Conservation (phyloP, 2,797 vertebrate genomes). For the Aeoliscus strigatus region DNA sequence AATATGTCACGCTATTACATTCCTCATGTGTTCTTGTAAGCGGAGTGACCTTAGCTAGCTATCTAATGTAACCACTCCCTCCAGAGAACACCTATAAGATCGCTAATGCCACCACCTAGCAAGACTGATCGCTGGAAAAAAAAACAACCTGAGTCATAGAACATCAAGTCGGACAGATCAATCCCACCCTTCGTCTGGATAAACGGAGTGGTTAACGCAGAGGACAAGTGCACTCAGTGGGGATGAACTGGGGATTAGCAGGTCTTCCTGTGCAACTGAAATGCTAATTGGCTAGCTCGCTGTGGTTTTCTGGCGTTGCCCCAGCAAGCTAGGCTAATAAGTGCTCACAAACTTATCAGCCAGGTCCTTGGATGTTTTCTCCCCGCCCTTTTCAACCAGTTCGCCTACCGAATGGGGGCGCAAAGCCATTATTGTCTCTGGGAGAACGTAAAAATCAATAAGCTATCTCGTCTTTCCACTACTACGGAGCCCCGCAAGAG, state of each 20-base stretch:
- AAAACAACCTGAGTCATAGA: constrained; percentile 31
- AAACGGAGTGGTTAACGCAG: neutral
- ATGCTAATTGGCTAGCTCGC: constrained; percentile 60
- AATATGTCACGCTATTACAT: constrained; percentile 14
- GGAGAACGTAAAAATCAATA: constrained; percentile 15
- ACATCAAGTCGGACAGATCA: constrained; percentile 7
- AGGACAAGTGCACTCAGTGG: constrained; percentile 8
- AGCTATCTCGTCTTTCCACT: constrained; percentile 10
- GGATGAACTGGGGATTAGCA: constrained; percentile 42
- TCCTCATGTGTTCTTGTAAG: constrained; percentile 19
- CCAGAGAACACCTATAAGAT: constrained; percentile 26
- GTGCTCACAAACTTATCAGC: constrained; percentile 61
- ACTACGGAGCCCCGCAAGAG: constrained; percentile 21
- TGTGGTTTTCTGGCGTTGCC: constrained; percentile 46
- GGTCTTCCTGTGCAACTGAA: constrained; percentile 41
- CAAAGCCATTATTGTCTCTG: constrained; percentile 48
- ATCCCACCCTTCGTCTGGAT: constrained; percentile 2
- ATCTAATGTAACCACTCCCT: constrained; percentile 47
- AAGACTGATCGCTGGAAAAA: constrained; percentile 4
- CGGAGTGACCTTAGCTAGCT: constrained; percentile 30
- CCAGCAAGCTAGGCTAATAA: constrained; percentile 59
- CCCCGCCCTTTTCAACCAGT: constrained; percentile 38
- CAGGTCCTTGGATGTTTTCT: constrained; percentile 33
- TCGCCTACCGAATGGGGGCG: constrained; percentile 40
- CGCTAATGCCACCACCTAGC: constrained; percentile 35